Percentiles rank a stretch among this genome's conserved stretches.
phyloP scores from a whole-genome alignment of 2,888 invertebrate genomes.

The Tortrix viridana region DNA sequence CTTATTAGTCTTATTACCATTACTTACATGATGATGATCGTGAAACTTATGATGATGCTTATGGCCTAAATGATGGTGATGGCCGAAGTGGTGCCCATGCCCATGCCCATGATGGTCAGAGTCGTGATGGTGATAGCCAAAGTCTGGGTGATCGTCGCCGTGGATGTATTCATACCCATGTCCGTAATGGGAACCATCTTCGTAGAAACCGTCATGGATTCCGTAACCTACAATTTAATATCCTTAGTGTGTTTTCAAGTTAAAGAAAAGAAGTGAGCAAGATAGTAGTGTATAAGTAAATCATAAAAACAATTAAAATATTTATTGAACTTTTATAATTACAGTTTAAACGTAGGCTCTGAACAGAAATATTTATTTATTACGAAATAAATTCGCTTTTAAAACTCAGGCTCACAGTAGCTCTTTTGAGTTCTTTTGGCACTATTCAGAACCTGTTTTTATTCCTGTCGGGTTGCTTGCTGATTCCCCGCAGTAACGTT shows the following conservation, averaged over 20 bases:
- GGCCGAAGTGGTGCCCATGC: conserved; percentile 49
- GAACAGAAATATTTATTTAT: neutral
- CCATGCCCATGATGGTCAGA: conserved; percentile 43
- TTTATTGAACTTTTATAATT: too few relatives aligned
- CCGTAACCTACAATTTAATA: conserved; percentile 48
- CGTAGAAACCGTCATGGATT: conserved; percentile 59
- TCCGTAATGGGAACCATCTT: conserved; percentile 61
- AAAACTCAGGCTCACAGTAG: neutral
- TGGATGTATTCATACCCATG: conserved; percentile 61
- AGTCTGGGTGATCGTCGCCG: conserved; percentile 33
- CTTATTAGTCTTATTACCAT: too few relatives aligned
- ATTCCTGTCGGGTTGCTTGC: conserved; percentile 23
- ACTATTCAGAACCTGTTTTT: conserved; percentile 27
- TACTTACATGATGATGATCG: conserved; percentile 66
- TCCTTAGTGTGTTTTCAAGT: neutral
- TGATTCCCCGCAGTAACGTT: conserved; percentile 16
- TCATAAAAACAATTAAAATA: too few relatives aligned
- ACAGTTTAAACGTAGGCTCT: too few relatives aligned
- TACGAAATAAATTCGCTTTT: neutral
- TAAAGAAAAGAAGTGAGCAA: too few relatives aligned
- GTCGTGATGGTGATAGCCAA: conserved; percentile 19
- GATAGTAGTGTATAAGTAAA: too few relatives aligned
- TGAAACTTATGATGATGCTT: conserved; percentile 52
- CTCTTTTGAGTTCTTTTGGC: conserved; percentile 10
- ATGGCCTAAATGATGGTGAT: conserved; percentile 44